A percentile compares a stretch with the other conserved stretches of the same genome.
Conservation (phyloP, 2,888 invertebrate species). For the Kuschelorhynchus macadamiae region DNA sequence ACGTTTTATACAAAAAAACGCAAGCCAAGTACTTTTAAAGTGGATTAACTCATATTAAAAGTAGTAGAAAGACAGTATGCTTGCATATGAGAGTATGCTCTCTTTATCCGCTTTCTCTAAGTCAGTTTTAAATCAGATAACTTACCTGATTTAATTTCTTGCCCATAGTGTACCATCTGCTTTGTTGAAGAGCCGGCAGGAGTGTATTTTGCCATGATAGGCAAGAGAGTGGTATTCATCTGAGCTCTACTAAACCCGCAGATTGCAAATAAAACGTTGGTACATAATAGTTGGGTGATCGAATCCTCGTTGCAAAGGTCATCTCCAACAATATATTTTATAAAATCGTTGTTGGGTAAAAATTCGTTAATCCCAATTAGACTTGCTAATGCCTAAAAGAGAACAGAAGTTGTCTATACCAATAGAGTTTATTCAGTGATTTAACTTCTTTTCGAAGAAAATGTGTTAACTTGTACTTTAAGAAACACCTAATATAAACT, state of each 20-base stretch:
- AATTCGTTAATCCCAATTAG: slow-evolving; percentile 75
- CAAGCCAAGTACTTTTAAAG: too few species aligned
- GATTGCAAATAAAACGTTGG: slow-evolving; percentile 62
- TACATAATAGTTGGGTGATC: slow-evolving; percentile 56
- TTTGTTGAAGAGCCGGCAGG: slow-evolving; percentile 71
- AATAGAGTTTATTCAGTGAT: too few species aligned
- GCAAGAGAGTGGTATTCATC: slow-evolving; percentile 61
- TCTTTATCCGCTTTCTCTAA: too few species aligned
- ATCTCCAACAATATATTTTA: slow-evolving; percentile 59
- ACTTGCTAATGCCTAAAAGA: slow-evolving; percentile 44
- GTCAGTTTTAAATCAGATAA: too few species aligned
- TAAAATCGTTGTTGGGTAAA: slow-evolving; percentile 72
- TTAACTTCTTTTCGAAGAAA: too few species aligned
- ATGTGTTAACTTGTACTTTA: too few species aligned
- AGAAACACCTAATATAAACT: too few species aligned
- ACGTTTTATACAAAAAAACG: too few species aligned
- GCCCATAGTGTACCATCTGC: slow-evolving; percentile 81
- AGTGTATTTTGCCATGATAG: slow-evolving; percentile 53
- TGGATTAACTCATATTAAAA: too few species aligned
- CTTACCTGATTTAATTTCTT: slow-evolving; percentile 72
- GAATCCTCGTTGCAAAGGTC: slow-evolving; percentile 41
- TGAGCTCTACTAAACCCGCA: slow-evolving; percentile 62
- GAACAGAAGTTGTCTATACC: slow-evolving; percentile 9
- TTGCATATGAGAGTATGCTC: too few species aligned
- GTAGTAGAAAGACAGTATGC: too few species aligned